Evolutionary conservation across 2,113 vertebrate species (phyloP).

Genomic region (Phalacrocorax carbo): DNA sequence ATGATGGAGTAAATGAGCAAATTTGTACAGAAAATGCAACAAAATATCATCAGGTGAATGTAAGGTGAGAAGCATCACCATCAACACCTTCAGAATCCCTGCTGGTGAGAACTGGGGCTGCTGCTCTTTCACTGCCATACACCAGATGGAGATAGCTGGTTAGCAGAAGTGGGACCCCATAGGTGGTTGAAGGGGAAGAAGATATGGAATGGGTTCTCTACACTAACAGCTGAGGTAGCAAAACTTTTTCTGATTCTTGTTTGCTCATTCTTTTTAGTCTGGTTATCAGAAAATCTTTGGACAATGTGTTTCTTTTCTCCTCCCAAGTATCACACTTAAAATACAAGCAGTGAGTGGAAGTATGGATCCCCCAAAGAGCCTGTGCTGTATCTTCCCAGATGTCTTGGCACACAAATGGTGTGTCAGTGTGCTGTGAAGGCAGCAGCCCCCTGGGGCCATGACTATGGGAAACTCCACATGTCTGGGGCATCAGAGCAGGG

Average conservation of each 20-base stretch:
- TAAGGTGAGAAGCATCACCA: background rate
- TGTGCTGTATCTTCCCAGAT: background rate
- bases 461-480: background rate
- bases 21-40: background rate
- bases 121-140: background rate
- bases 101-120: background rate
- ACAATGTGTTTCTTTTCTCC: background rate
- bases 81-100: background rate
- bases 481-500: rapidly evolving
- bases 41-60: background rate
- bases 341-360: background rate
- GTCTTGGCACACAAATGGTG: background rate
- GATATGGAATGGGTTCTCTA: background rate
- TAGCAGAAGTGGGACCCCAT: background rate
- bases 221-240: background rate
- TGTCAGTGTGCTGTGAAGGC: background rate
- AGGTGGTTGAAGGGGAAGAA: background rate
- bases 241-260: background rate
- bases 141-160: background rate
- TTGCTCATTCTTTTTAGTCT: background rate
- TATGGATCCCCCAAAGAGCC: background rate
- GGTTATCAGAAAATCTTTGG: background rate
- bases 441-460: background rate
- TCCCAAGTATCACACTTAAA: background rate
- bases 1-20: background rate